Evolutionary conservation across 92 coral and sea anemone species (phyloP).

Genomic region (Paragorgia papillata): DNA sequence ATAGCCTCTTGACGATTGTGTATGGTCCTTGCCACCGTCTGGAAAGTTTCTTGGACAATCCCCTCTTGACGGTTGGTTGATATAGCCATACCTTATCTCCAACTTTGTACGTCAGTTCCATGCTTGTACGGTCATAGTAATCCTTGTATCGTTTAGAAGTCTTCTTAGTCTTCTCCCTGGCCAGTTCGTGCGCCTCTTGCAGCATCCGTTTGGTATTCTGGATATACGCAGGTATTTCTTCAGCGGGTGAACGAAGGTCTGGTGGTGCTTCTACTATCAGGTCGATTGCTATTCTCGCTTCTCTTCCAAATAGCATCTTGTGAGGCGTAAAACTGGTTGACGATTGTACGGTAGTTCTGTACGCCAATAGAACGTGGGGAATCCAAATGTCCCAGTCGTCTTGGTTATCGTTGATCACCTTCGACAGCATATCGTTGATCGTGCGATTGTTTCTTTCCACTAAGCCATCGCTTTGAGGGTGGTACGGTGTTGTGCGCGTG

Average conservation of each 20-base stretch:
- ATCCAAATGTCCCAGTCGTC: conserved; percentile 31
- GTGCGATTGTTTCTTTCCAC: conserved; percentile 27
- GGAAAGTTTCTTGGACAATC: no score
- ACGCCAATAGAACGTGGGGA: conserved; percentile 24
- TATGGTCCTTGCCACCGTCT: no score
- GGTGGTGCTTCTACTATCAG: not conserved
- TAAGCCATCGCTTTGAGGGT: conserved; percentile 21
- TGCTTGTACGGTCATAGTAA: conserved; percentile 12
- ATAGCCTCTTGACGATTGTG: no score
- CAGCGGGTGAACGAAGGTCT: no score
- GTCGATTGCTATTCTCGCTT: conserved; percentile 13
- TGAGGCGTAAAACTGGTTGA: conserved; percentile 27
- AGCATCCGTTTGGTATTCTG: not conserved
- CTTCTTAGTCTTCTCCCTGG: not conserved
- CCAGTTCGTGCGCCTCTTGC: not conserved
- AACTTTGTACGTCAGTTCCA: no score
- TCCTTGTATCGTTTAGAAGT: conserved; percentile 7
- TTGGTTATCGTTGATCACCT: conserved; percentile 16
- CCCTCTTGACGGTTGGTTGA: no score
- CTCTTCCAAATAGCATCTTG: conserved; percentile 17
- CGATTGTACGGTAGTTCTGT: conserved; percentile 18
- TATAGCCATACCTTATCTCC: no score
- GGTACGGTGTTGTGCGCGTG: conserved; percentile 3
- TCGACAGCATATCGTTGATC: conserved; percentile 34
- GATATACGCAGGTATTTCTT: not conserved